Evolutionary conservation across 1,140 invertebrate genomes (phyloP).

Genomic region (Procambarus virginalis): DNA sequence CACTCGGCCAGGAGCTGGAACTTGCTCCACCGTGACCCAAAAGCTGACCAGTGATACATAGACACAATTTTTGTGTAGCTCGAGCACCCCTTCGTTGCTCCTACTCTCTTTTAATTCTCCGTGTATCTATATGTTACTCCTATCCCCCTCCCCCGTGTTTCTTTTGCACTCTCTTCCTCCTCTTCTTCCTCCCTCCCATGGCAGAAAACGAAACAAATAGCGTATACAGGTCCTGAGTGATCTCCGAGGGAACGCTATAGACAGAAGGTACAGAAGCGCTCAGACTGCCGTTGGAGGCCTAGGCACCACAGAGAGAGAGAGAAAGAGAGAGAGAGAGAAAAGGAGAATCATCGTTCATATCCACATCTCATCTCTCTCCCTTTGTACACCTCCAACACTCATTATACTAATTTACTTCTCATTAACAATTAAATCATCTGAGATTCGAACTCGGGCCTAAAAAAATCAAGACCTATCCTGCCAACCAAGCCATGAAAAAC

Average conservation of each 20-base stretch:
- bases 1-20: neutral
- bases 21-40: conserved; percentile 49
- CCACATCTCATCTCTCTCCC: no score
- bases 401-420: no score
- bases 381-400: no score
- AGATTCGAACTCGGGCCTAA: no score
- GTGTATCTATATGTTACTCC: no score
- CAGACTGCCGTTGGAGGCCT: neutral
- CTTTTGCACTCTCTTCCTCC: neutral
- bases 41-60: conserved; percentile 42
- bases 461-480: no score
- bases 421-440: no score
- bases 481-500: no score
- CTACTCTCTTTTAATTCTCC: neutral
- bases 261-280: neutral
- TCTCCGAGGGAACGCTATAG: no score
- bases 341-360: neutral
- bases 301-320: neutral
- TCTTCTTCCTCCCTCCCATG: neutral
- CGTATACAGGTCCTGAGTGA: no score
- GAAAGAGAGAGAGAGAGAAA: neutral
- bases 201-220: neutral
- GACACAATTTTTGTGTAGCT: conserved; percentile 7
- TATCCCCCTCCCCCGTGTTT: neutral
- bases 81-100: neutral